Evolutionary conservation across 2,797 vertebrate species (phyloP).

Genomic region (Sparidentex hasta): DNA sequence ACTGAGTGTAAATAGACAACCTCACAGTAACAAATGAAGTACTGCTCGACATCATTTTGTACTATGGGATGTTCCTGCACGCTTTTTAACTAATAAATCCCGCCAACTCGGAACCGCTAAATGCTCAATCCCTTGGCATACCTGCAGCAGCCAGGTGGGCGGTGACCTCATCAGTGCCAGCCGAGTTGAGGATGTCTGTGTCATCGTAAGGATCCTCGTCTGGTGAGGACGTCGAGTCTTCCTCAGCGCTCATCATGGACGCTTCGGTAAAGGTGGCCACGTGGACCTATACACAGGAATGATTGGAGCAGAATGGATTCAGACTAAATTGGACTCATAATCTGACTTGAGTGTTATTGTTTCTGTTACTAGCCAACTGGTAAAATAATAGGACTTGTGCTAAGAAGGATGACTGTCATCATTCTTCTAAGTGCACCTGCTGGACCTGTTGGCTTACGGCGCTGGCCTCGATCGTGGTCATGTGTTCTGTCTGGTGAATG

Average conservation of each 20-base stretch:
- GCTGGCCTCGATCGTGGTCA: constrained; percentile 97
- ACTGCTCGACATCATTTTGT: no score
- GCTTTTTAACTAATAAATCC: not conserved
- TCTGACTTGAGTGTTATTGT: not conserved
- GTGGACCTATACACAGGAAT: constrained; percentile 87
- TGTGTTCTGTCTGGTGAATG: constrained; percentile 93
- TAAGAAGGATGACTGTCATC: not conserved
- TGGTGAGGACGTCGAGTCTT: constrained; percentile 96
- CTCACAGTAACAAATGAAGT: not conserved
- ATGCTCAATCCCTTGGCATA: constrained; percentile 59
- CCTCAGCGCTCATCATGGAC: constrained; percentile 95
- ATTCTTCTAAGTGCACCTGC: constrained; percentile 82
- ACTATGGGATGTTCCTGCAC: no score
- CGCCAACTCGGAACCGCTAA: not conserved
- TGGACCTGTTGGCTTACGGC: constrained; percentile 94
- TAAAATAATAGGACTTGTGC: not conserved
- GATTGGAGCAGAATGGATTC: not conserved
- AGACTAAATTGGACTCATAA: not conserved
- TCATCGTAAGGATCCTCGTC: constrained; percentile 98
- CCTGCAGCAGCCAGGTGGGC: constrained; percentile 98
- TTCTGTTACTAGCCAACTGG: not conserved
- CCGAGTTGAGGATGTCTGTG: constrained; percentile 98
- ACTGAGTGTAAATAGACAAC: not conserved
- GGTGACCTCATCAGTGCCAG: constrained; percentile 95
- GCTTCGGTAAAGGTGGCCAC: constrained; percentile 95